Evolutionary conservation across 2,888 invertebrate species (phyloP).

Genomic region (Tachystola acroxantha): DNA sequence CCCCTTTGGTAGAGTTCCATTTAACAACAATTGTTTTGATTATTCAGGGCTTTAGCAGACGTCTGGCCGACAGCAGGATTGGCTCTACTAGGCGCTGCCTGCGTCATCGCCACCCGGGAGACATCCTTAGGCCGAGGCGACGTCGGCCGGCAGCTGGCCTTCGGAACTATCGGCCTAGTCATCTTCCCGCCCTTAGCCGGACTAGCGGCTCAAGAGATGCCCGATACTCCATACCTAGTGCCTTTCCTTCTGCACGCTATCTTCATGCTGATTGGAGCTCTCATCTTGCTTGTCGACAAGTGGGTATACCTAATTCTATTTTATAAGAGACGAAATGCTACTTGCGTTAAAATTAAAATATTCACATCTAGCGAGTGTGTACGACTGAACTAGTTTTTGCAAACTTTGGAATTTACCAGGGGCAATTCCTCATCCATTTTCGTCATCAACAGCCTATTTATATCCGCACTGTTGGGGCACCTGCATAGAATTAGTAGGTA

Average conservation of each 20-base stretch:
- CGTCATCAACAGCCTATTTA: no score
- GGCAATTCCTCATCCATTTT: no score
- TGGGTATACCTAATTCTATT: slow-evolving; percentile 49
- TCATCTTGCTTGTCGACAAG: slow-evolving; percentile 78
- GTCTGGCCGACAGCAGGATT: slow-evolving; percentile 86
- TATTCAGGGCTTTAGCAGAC: slow-evolving; percentile 81
- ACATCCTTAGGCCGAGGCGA: slow-evolving; percentile 88
- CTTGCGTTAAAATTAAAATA: no score
- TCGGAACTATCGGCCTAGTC: slow-evolving; percentile 85
- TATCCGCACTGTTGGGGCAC: no score
- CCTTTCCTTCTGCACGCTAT: slow-evolving; percentile 79
- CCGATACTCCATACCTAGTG: slow-evolving; percentile 66
- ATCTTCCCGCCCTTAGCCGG: slow-evolving; percentile 81
- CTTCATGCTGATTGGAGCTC: slow-evolving; percentile 74
- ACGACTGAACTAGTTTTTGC: no score
- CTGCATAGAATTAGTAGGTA: no score
- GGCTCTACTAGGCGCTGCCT: slow-evolving; percentile 84
- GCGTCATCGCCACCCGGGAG: slow-evolving; percentile 90
- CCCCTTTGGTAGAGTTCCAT: no score
- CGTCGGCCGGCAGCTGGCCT: slow-evolving; percentile 87
- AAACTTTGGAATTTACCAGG: no score
- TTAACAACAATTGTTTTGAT: no score
- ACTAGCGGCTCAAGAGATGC: slow-evolving; percentile 51
- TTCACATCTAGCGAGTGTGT: no score
- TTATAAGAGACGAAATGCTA: no score